Evolutionary conservation across 2,113 vertebrate genomes (phyloP).

Genomic region (Myrmophylax atrothorax): DNA sequence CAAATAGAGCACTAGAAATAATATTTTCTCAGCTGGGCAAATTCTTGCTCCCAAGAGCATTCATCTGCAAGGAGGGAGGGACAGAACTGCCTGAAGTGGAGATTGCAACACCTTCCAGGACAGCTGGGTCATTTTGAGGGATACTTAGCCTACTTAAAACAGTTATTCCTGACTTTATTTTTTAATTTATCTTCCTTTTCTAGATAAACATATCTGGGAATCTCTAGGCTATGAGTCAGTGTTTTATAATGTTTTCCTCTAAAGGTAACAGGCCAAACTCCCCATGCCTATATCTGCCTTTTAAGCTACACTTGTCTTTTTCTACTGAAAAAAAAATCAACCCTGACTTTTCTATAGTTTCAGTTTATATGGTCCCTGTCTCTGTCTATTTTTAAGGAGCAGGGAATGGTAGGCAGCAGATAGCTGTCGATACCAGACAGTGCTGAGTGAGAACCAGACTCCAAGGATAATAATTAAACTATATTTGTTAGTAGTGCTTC

Average conservation of each 20-base stretch:
- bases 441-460: neutral
- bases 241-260: neutral
- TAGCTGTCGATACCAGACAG: neutral
- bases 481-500: neutral
- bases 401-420: neutral
- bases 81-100: neutral
- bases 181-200: constrained; percentile 9
- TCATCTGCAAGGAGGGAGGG: neutral
- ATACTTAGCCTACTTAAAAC: neutral
- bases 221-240: neutral
- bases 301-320: neutral
- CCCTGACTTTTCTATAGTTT: neutral
- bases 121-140: neutral
- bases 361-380: neutral
- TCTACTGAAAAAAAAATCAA: neutral
- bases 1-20: constrained; percentile 25
- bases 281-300: neutral
- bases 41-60: neutral
- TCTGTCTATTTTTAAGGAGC: neutral
- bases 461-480: neutral
- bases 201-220: neutral
- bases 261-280: neutral
- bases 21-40: neutral
- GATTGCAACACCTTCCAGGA: neutral
- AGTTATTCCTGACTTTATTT: neutral